Evolutionary conservation across 2,797 vertebrate species (phyloP).

Genomic region (Trematomus bernacchii): DNA sequence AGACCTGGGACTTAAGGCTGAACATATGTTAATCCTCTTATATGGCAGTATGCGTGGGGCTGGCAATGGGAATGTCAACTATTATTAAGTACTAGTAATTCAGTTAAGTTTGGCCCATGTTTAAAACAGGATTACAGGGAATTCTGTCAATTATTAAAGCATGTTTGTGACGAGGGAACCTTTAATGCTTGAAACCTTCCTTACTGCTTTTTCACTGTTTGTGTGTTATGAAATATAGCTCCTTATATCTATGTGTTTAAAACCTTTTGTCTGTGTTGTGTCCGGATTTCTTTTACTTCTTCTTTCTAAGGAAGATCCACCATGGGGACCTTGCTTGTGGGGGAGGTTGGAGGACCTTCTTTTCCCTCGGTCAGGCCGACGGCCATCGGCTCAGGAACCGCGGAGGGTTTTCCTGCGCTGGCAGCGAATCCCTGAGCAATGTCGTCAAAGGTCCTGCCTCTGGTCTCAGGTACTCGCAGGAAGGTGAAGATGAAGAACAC

Average conservation of each 20-base stretch:
- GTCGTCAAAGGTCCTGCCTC: conserved; percentile 95
- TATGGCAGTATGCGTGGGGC: conserved; percentile 33
- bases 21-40: conserved; percentile 75
- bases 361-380: conserved; percentile 47
- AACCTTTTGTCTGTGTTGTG: conserved; percentile 15
- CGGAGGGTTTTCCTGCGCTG: conserved; percentile 9
- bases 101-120: conserved; percentile 47
- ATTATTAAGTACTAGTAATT: conserved; percentile 52
- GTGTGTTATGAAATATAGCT: conserved; percentile 43
- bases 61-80: conserved; percentile 56
- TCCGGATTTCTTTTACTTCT: conserved; percentile 13
- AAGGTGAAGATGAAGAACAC: conserved; percentile 94
- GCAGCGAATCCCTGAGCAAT: conserved; percentile 89
- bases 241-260: conserved; percentile 30
- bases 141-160: conserved; percentile 41
- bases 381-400: conserved; percentile 22
- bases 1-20: conserved; percentile 54
- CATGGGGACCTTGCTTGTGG: conserved; percentile 84
- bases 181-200: conserved; percentile 21
- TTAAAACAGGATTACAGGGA: conserved; percentile 36
- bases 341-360: conserved; percentile 64
- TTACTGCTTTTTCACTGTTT: conserved; percentile 20
- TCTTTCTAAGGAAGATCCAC: conserved; percentile 61
- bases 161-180: conserved; percentile 1
- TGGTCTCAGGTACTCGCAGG: conserved; percentile 96